Evolutionary conservation across 2,888 invertebrate genomes (phyloP).

Genomic region (Aphrophora alni): DNA sequence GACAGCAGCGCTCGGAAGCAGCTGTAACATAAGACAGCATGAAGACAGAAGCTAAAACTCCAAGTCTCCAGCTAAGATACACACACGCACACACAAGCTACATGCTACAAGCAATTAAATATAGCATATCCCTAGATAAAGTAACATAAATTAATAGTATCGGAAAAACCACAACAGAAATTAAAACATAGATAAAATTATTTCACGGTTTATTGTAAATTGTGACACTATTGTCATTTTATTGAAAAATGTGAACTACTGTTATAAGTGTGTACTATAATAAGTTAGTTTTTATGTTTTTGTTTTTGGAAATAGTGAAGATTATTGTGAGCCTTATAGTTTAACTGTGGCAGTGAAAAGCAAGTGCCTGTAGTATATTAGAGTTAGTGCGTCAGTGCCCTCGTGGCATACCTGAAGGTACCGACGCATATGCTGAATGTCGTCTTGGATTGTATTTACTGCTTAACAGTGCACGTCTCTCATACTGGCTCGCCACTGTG

Average conservation of each 20-base stretch:
- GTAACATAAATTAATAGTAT: neutral
- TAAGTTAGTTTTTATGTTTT: neutral
- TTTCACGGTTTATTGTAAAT: neutral
- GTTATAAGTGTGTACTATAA: neutral
- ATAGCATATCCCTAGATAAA: neutral
- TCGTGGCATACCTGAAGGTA: conserved; percentile 55
- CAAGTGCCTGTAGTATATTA: neutral
- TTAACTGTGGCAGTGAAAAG: neutral
- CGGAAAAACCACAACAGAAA: neutral
- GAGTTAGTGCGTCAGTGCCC: conserved; percentile 2
- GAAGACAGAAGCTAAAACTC: conserved; percentile 36
- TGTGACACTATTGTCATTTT: neutral
- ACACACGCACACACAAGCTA: neutral
- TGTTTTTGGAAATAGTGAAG: neutral
- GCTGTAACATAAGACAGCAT: conserved; percentile 60
- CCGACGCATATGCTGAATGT: conserved; percentile 60
- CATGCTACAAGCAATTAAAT: conserved; percentile 9
- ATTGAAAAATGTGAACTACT: neutral
- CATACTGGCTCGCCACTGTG: conserved; percentile 53
- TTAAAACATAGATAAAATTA: neutral
- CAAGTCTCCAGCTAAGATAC: conserved; percentile 11
- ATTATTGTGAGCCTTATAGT: neutral
- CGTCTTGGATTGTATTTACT: conserved; percentile 59
- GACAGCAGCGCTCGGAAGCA: conserved; percentile 89
- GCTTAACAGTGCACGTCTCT: conserved; percentile 58